A percentile compares a stretch with the other conserved stretches of the same genome.
phyloP scores from a whole-genome alignment of 2,797 vertebrate genomes.

The Perdix hodgsoniae region DNA sequence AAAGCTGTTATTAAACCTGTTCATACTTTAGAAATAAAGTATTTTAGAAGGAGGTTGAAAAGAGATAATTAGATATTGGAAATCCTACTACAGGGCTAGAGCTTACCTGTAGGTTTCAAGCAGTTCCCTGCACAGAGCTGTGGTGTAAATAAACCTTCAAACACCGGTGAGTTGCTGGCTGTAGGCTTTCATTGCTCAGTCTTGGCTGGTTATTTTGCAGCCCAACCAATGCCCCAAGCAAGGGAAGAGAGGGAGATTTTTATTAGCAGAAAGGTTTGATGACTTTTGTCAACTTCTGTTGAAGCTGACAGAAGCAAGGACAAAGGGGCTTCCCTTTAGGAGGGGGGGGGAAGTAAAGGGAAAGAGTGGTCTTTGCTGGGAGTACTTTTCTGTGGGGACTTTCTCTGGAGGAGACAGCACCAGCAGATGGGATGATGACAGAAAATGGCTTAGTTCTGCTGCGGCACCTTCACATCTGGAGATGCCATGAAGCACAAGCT shows the following conservation, averaged over 20 bases:
- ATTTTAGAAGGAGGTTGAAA: slow-evolving; percentile 45
- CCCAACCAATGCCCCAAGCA: rapidly evolving
- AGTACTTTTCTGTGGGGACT: background rate
- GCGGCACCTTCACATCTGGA: background rate
- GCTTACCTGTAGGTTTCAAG: background rate
- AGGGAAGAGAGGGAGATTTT: background rate
- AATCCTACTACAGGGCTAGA: rapidly evolving
- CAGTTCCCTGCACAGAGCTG: background rate
- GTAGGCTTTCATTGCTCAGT: background rate
- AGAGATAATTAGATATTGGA: slow-evolving; percentile 47
- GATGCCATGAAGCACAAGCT: background rate
- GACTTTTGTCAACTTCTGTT: background rate
- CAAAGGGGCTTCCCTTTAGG: background rate
- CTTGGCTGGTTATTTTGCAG: background rate
- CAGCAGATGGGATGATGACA: no score
- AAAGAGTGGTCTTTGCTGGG: background rate
- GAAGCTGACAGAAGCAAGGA: background rate
- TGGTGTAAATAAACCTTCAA: background rate
- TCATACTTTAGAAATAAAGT: slow-evolving; percentile 58
- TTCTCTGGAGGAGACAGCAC: background rate
- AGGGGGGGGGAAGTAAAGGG: background rate
- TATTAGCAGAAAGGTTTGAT: background rate
- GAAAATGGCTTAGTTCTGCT: background rate
- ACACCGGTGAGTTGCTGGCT: background rate
- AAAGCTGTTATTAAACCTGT: slow-evolving; percentile 69